Evolutionary conservation across 2,113 vertebrate species (phyloP).

Genomic region (Phylloscopus trochiloides): DNA sequence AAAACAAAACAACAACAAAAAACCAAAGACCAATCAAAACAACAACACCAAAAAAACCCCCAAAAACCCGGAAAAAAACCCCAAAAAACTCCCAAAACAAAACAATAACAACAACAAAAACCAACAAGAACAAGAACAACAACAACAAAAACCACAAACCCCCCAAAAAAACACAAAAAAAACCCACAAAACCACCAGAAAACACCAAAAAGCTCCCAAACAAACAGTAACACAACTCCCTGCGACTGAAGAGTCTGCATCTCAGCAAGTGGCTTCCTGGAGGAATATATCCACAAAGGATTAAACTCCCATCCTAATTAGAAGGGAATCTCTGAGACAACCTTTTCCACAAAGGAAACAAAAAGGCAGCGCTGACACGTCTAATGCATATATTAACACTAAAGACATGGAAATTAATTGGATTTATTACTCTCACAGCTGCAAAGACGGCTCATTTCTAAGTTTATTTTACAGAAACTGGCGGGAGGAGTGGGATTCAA

Average conservation of each 20-base stretch:
- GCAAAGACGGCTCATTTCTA: slow-evolving; percentile 41
- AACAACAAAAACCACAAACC: no score
- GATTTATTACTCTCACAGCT: slow-evolving; percentile 60
- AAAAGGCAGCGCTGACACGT: background rate
- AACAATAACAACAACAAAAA: no score
- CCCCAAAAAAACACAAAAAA: background rate
- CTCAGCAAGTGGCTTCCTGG: slow-evolving; percentile 45
- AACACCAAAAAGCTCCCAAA: background rate
- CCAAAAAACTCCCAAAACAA: background rate
- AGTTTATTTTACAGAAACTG: slow-evolving; percentile 54
- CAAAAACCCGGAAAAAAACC: no score
- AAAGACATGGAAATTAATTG: slow-evolving; percentile 67
- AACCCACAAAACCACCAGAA: background rate
- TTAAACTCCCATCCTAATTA: slow-evolving; percentile 68
- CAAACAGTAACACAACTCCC: background rate
- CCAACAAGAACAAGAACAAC: no score
- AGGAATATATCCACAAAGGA: slow-evolving; percentile 54
- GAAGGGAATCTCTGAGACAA: slow-evolving; percentile 61
- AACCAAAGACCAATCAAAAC: no score
- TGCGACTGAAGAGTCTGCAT: background rate
- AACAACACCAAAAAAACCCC: no score
- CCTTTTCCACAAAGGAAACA: slow-evolving; percentile 13
- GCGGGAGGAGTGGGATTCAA: slow-evolving; percentile 17
- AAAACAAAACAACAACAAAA: background rate
- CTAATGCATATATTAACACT: slow-evolving; percentile 67